phyloP scores from a whole-genome alignment of 1,140 invertebrate species.

The Danaus plexippus region DNA sequence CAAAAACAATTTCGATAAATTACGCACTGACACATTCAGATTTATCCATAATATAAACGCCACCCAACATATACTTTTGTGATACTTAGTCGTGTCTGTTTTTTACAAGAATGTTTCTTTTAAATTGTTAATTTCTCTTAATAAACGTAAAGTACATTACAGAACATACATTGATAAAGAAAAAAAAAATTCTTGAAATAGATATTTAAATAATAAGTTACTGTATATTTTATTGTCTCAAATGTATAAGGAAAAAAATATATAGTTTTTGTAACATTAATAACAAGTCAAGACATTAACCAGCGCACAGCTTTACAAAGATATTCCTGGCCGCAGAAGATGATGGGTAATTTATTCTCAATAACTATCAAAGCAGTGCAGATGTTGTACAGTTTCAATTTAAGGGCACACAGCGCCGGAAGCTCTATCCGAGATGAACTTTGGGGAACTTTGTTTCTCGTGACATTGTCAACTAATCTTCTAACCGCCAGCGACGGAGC shows the following conservation, averaged over 20 bases:
- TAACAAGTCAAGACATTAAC: conserved; percentile 21
- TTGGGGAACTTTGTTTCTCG: conserved; percentile 51
- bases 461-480: conserved; percentile 69
- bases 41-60: conserved; percentile 63
- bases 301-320: conserved; percentile 25
- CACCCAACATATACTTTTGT: conserved; percentile 2
- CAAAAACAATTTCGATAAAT: conserved; percentile 68
- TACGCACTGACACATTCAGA: conserved; percentile 70
- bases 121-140: too few relatives aligned
- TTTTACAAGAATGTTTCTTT: too few relatives aligned
- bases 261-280: conserved; percentile 7
- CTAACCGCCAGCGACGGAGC: conserved; percentile 39
- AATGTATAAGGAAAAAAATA: too few relatives aligned
- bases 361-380: conserved; percentile 60
- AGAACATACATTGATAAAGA: too few relatives aligned
- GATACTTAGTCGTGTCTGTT: too few relatives aligned
- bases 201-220: too few relatives aligned
- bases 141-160: too few relatives aligned
- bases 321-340: conserved; percentile 27
- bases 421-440: conserved; percentile 55
- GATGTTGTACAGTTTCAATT: conserved; percentile 66
- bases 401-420: conserved; percentile 49
- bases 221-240: too few relatives aligned
- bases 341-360: conserved; percentile 49
- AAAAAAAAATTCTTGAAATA: too few relatives aligned